Percentiles rank a stretch among this genome's conserved stretches.
phyloP scores from a whole-genome alignment of 2,113 vertebrate genomes.

The Recurvirostra avosetta region DNA sequence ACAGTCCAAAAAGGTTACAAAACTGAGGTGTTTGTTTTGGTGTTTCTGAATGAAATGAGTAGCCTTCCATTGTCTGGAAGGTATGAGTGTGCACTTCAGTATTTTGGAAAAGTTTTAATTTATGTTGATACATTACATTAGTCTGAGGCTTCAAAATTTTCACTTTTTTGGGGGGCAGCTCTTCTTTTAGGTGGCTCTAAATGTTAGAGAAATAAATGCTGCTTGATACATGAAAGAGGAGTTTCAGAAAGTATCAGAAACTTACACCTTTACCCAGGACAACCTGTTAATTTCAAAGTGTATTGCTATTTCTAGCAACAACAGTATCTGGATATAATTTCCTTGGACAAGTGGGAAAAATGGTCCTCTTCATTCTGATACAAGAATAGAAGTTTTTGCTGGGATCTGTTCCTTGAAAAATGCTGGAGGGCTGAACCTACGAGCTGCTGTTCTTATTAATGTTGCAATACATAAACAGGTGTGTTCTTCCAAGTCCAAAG shows the following conservation, averaged over 20 bases:
- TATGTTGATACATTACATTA: not conserved
- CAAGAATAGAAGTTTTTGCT: not conserved
- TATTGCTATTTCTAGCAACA: not conserved
- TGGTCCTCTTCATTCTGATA: not conserved
- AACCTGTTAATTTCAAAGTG: not conserved
- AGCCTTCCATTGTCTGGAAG: not conserved
- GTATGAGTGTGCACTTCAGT: not conserved
- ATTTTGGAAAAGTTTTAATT: not conserved
- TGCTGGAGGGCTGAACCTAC: not conserved
- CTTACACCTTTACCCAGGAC: not conserved
- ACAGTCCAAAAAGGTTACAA: not conserved
- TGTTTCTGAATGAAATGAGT: not conserved
- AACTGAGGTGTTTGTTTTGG: not conserved
- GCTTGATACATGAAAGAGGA: not conserved
- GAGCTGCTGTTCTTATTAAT: not conserved
- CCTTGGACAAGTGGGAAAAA: not conserved
- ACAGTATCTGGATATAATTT: not conserved
- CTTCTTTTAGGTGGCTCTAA: not conserved
- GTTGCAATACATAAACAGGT: not conserved
- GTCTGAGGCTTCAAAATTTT: not conserved
- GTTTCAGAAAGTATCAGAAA: not conserved
- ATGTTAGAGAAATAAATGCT: not conserved
- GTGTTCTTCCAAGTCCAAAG: not conserved
- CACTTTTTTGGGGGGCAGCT: not conserved
- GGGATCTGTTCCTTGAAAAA: not conserved